Evolutionary conservation across 1,140 invertebrate genomes (phyloP), one percentile per base, ranked within the genome.

Genomic region (Carposina sasakii): DNA sequence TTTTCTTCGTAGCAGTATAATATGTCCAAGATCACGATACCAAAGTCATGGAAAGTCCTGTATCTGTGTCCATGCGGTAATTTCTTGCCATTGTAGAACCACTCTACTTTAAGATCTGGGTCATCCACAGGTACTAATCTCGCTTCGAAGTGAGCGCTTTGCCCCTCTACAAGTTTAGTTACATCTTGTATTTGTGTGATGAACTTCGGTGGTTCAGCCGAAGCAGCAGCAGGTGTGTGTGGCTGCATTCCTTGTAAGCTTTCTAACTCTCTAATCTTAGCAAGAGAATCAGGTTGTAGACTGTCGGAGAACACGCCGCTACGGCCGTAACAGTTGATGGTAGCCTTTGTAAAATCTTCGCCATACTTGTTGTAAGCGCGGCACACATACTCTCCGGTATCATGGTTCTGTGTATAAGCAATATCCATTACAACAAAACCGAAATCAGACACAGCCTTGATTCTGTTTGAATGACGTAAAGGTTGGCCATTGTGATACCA

Each of bases 1-100:
- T 99, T 98, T 86, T 99, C 96, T 81, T 96, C 95, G 71, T 98
- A 98, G 61, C 96, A 98, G 73, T 98, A 99, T 1, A 98, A 84
- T 52, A 99, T 97, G 67, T 98, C 97, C 49, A 99, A 87, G 61
- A 98, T 96, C 22, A 98, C 97, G 71, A 98, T 96, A 51, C 93
- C 96, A 85, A 99, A 98, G 74, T 99, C 97, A 74, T 98, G 96
- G 91, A 97, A 96, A 36, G 96, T 98, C 60, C 96, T 91, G 74
- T 96, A 98, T 49, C 96, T 91, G 85, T 98, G 96, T 19, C 96
- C 96, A 76, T 94, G 92, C 0, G 94, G 93, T 55, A 98, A 84
- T 73, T 96, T 96, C 76, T 96, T 94, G 42, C 95, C 96, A 77
- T 98, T 96, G 66, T 94, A 96, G 68, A 93, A 96, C 96, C 96